Evolutionary conservation across 2,888 invertebrate species (phyloP), one percentile per base, ranked within the genome.

Genomic region (Nephrotoma guestfalica): DNA sequence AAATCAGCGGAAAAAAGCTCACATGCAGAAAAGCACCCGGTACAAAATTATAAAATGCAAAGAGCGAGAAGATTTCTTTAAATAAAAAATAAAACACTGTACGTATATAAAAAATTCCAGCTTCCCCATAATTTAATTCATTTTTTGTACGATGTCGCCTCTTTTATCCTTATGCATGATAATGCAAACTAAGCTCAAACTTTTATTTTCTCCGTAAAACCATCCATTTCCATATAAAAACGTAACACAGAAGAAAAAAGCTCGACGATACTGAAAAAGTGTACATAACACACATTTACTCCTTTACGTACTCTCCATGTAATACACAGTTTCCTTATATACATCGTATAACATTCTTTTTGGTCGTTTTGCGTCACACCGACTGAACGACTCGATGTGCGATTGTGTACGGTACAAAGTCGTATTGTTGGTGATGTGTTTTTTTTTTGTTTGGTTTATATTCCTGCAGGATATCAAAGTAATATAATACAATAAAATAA

Each of bases 381-480:
- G 30, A 71, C 71, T 30, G 30, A 30, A 30, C 30, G 30, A 30
- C 30, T 30, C 30, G 30, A 30, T 30, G 3, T 30, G 30, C 30
- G 11, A 71, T 30, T 71, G 71, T 71, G 51, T 30, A 71, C 30
- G 71, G 11, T 6, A 30, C 30, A 30, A 30, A 30, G 30, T 30
- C 30, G 30, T 30, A 30, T 9, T 51, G 51, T 51, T 71, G 11
- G 30, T 71, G 71, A 5, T 71, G 51, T 15, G 9, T 51, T 30
- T 30, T 30, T 30, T 30, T 30, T 30, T 51, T 51, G 84, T 41
- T 47, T 42, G 84, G n/a, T 41, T 84, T 84, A 7, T 84, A 84
- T 84, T 84, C 84, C 84, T 84, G 84, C 84, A 41, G 84, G 84
- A 84, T 84, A 84, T 84, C 42, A 84, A 84, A 84, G 84, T 41